Evolutionary conservation across 2,113 vertebrate species (phyloP).

Genomic region (Ameiurus melas): DNA sequence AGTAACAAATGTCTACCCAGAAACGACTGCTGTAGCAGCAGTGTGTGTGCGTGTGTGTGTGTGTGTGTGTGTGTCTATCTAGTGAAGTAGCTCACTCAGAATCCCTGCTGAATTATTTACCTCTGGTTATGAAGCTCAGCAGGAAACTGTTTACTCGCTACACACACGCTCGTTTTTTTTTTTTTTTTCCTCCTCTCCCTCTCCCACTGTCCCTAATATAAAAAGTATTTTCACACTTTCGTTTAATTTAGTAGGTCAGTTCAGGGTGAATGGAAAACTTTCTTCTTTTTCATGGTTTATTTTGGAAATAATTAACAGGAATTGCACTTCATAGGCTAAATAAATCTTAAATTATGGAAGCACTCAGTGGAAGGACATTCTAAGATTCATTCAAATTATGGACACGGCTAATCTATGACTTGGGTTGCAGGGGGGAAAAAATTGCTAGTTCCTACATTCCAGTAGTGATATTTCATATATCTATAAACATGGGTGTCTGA

Average conservation of each 20-base stretch:
- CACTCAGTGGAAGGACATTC: not conserved
- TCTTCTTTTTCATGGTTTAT: not conserved
- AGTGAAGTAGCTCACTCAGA: constrained; percentile 40
- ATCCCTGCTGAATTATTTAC: constrained; percentile 63
- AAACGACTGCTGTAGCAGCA: not conserved
- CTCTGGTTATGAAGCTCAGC: constrained; percentile 50
- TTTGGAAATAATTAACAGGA: constrained; percentile 21
- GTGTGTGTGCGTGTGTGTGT: not conserved
- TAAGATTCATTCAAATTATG: not conserved
- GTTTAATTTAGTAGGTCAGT: constrained; percentile 11
- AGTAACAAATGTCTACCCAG: not conserved
- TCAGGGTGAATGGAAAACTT: constrained; percentile 3
- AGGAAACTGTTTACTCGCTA: constrained; percentile 42
- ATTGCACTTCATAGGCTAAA: not conserved
- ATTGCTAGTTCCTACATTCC: not conserved
- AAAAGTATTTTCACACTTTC: constrained; percentile 33
- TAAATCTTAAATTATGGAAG: constrained; percentile 7
- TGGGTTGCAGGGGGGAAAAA: not conserved
- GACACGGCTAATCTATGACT: not conserved
- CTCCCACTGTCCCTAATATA: not conserved
- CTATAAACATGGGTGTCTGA: not conserved
- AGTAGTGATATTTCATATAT: not conserved
- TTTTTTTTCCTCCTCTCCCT: not conserved
- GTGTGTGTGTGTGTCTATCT: constrained; percentile 9
- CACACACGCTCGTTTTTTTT: constrained; percentile 6